A percentile compares a stretch with the other conserved stretches of the same genome.
Conservation (phyloP, 2,797 vertebrate genomes). For the Avahi laniger region DNA sequence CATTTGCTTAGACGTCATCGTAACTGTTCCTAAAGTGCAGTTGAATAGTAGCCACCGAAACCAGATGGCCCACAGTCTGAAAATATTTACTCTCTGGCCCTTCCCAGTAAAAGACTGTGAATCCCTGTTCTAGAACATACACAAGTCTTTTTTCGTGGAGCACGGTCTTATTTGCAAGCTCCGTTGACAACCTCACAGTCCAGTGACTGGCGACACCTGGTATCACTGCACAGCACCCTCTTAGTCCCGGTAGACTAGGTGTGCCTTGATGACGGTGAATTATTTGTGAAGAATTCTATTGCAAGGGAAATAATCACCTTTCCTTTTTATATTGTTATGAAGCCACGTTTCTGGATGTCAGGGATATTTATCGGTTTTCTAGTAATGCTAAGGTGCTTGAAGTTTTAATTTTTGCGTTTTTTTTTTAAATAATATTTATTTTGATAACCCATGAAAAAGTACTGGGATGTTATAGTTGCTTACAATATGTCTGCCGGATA, state of each 20-base stretch:
- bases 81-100: conserved; percentile 12
- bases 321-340: background rate
- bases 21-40: background rate
- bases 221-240: fast-evolving
- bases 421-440: background rate
- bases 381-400: background rate
- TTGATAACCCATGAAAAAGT: background rate
- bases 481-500: background rate
- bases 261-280: fast-evolving
- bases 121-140: background rate
- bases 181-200: fast-evolving
- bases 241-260: fast-evolving
- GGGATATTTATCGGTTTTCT: background rate
- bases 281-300: background rate
- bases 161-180: fast-evolving
- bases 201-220: fast-evolving
- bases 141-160: background rate
- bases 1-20: fast-evolving
- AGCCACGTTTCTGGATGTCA: background rate
- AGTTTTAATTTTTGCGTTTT: background rate
- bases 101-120: background rate
- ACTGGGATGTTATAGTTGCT: background rate
- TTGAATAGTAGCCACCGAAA: background rate
- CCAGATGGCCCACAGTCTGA: background rate
- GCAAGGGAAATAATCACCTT: background rate